Base-by-base conservation (phyloP, 2,113 vertebrate species). In the Prionailurus viverrinus region DNA sequence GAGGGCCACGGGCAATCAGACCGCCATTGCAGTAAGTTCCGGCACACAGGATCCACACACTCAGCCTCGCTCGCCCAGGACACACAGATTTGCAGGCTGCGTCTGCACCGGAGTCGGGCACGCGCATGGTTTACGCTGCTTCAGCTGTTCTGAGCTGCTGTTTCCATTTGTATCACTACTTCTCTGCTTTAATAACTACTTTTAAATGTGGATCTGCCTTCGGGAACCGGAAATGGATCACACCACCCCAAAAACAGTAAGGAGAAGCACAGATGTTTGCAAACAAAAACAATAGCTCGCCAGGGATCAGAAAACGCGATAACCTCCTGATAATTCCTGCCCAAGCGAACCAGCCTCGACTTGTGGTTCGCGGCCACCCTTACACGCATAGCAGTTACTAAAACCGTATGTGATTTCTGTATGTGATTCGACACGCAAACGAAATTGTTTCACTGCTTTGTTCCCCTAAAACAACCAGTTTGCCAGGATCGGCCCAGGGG, bases 101-200 rank as follows among this genome's bases (percentile, higher is more conserved):
- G 4, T 48, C 4, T 11, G 53, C 3, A 0, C 88, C 0, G 1
- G 18, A 31, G 21, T 14, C 21, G 0, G 5, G 1, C 7, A 6
- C 4, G 5, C 18, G 0, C 21, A 45, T 45, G 5, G 0, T 15
- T 65, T 23, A 15, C 31, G 0, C 5, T 7, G 55, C 29, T 68
- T 21, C 25, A 1, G 10, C 13, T 39, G 5, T 39, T n/a, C 91
- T 41, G 10, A 74, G 58, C 74, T 2, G 19, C 0, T 31, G 51
- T 55, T 81, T 55, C 86, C 53, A 13, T 73, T 16, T 51, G 11
- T 55, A 36, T 33, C 55, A 29, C 73, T 39, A 12, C 10, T 55
- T 39, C 33, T 13, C 5, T 16, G 23, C n/a, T 61, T 48, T 83
- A n/a, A 61, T 2, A 31, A 8, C 41, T 23, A 33, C 88, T 73